Percentiles rank a stretch among this genome's conserved stretches.
Conservation (phyloP, 2,888 invertebrate species). For the Dilophus febrilis region DNA sequence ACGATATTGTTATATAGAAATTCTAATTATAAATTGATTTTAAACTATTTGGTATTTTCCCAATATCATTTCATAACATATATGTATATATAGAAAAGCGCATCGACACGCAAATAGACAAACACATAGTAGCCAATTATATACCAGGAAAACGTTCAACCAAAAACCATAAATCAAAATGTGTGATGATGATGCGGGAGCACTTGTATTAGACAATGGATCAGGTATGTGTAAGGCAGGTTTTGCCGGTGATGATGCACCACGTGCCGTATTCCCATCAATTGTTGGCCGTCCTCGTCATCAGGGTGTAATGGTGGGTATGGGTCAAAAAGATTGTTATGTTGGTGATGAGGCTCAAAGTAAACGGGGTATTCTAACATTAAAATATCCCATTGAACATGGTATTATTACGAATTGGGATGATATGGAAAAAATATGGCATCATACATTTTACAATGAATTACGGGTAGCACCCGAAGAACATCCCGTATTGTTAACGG, state of each 20-base stretch:
- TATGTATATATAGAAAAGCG: too few relatives aligned
- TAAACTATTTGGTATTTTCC: too few relatives aligned
- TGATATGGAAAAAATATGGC: slow-evolving; percentile 99
- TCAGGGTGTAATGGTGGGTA: slow-evolving; percentile 91
- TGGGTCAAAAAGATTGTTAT: slow-evolving; percentile 92
- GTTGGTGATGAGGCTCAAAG: slow-evolving; percentile 77
- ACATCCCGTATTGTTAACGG: slow-evolving; percentile 74
- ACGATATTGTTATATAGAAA: too few relatives aligned
- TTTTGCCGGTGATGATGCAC: slow-evolving; percentile 90
- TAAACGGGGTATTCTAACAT: slow-evolving; percentile 82
- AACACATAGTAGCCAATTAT: too few relatives aligned
- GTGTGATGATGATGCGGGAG: slow-evolving; percentile 87
- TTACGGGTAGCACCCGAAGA: slow-evolving; percentile 90
- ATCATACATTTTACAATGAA: slow-evolving; percentile 98
- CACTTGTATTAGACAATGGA: slow-evolving; percentile 89
- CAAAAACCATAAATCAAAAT: slow-evolving; percentile 35
- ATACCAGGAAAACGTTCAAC: slow-evolving; percentile 17
- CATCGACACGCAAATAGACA: too few relatives aligned
- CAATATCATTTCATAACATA: too few relatives aligned
- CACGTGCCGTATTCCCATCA: slow-evolving; percentile 78
- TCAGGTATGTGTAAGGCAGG: slow-evolving; percentile 97
- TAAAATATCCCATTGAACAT: slow-evolving; percentile 95
- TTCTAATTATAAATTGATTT: too few relatives aligned
- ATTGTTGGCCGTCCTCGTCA: slow-evolving; percentile 88
- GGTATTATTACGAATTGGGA: slow-evolving; percentile 98